These are phyloP conservation scores for Gallinago jamesoni DNA, from an alignment of 2,113 vertebrate species.

Conservation along the genomic window DNA sequence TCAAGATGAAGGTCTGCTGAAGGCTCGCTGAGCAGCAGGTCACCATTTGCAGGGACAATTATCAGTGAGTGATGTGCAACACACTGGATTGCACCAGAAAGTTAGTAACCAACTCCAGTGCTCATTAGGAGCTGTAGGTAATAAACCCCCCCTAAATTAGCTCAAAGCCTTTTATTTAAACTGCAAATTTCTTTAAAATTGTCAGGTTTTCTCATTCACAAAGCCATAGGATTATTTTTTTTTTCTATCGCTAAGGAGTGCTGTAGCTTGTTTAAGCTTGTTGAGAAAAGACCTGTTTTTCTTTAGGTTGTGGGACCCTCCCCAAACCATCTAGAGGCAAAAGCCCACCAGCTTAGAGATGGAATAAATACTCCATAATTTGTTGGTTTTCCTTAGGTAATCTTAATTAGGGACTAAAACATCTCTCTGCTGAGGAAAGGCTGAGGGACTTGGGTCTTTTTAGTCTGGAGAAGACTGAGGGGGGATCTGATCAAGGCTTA, in stretches of 20 bases:
- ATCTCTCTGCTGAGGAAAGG: too few species aligned
- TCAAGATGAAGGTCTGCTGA: neutral
- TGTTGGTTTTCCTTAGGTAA: neutral
- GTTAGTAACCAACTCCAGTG: neutral
- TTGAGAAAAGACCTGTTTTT: neutral
- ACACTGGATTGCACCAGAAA: neutral
- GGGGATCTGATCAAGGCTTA: too few species aligned
- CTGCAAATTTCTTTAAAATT: neutral
- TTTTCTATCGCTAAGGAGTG: neutral
- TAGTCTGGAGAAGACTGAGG: too few species aligned
- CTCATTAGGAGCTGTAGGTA: neutral
- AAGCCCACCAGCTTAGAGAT: neutral
- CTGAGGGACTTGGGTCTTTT: too few species aligned
- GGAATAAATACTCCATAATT: neutral
- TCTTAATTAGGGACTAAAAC: neutral
- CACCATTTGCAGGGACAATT: neutral
- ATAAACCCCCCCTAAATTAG: neutral
- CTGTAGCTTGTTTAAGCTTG: neutral
- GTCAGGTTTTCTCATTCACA: neutral
- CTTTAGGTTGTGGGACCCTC: neutral
- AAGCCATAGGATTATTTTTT: neutral
- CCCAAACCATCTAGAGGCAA: neutral
- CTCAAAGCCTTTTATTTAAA: neutral
- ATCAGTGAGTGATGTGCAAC: neutral
- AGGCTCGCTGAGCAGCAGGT: neutral